Base-by-base conservation (phyloP, 1,140 invertebrate species). In the Melanaphis sacchari region DNA sequence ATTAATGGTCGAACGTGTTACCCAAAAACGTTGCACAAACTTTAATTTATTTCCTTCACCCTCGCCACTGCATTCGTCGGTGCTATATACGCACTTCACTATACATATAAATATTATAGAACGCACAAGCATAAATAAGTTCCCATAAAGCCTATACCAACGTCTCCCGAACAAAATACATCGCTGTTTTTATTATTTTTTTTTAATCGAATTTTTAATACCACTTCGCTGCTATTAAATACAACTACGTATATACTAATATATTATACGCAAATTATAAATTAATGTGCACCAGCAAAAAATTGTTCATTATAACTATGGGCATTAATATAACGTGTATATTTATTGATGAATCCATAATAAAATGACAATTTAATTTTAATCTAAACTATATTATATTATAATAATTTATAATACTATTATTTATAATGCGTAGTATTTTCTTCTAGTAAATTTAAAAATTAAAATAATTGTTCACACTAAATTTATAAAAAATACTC, bases 1-100 rank as follows among this genome's bases (percentile, higher is more conserved):
- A 92, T 92, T 92, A 93, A 93, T 93, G 91, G 76, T 84, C 46
- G 91, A 93, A 93, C 91, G 76, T 93, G 76, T 93, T 93, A 52
- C 46, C 91, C 46, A 36, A 93, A 93, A 93, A 90, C 54, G 89
- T 90, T 59, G 89, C 91, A 49, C 91, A 84, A 93, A 93, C 91
- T 93, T 93, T 93, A 93, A 93, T 93, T 93, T 93, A 93, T 93
- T 85, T 93, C 66, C 49, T 81, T 54, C 15, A 46, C 22, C 43
- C 91, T 43, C 40, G 1, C 89, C 89, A 26, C 11, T 26, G 18
- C 18, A 8, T 66, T 38, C 38, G 38, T 90, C 36, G 89, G 40
- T 90, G 89, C 66, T 90, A 36, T 76, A 76, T 87, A 43, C 41
- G 59, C 89, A 66, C 52, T 66, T 90, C 89, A 90, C 54, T 66